Evolutionary conservation across 2,113 vertebrate genomes (phyloP), one percentile per base, ranked within the genome.

Genomic region (Madoqua kirkii): DNA sequence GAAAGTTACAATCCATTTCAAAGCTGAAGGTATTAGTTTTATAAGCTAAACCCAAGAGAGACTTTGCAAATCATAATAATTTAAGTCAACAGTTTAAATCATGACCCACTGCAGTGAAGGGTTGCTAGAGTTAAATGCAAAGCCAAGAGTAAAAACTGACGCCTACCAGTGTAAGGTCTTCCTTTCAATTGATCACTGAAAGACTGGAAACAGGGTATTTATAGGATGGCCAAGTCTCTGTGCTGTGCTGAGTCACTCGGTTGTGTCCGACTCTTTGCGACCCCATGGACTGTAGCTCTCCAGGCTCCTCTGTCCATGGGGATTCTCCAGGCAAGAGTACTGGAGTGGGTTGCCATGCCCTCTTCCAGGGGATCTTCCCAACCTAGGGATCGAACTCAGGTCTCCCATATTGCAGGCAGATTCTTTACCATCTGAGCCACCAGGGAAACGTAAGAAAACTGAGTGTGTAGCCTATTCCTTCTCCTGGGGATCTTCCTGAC

Each of bases 261-360:
- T 71, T 0, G 1, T 23, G 19, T 71, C n/a, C 0, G 19, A 71
- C n/a, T 11, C 67, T 71, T 12, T 12, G 67, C 0, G 5, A 71
- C n/a, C 10, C 67, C n/a, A 12, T 6, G 67, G 67, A 74, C 67
- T 23, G n/a, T 40, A 74, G 67, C n/a, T n/a, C 10, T 12, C n/a
- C 19, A 74, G 67, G 67, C n/a, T 40, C 67, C 67, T 40, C n/a
- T 2, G 67, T 40, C 67, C n/a, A 40, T 23, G n/a, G 67, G 62
- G 19, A 71, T 13, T 71, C n/a, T 40, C n/a, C 67, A 40, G 67
- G n/a, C n/a, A 40, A 74, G n/a, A 40, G 11, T 5, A 40, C 19
- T 23, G n/a, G 67, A 40, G n/a, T 40, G 67, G 67, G n/a, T 6
- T 40, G n/a, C 67, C 67, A 71, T 40, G 67, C 4, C 67, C 67